Percentiles rank a stretch among this genome's conserved stretches.
Conservation (phyloP, 2,113 vertebrate species). For the Cyanoramphus novaezelandiae region DNA sequence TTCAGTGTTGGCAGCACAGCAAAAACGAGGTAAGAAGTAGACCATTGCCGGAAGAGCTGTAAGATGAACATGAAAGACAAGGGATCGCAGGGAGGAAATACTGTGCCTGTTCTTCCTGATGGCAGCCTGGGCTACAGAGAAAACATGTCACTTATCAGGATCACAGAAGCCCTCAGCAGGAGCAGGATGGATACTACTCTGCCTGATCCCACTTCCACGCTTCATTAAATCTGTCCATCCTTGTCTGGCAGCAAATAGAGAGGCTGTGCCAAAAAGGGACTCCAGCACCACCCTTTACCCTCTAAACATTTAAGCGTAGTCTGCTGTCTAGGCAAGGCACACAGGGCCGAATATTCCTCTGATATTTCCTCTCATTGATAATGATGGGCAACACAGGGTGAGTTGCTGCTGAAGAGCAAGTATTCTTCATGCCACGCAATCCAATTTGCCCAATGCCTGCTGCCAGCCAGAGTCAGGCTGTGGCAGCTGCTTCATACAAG, state of each 20-base stretch:
- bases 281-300: background rate
- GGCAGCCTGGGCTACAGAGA: background rate
- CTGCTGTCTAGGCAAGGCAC: background rate
- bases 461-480: background rate
- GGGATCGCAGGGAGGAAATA: background rate
- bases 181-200: background rate
- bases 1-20: background rate
- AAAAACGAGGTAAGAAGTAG: conserved; percentile 5
- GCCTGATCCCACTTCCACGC: background rate
- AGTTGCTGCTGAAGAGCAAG: background rate
- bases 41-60: background rate
- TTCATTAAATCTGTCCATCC: background rate
- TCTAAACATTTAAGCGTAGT: background rate
- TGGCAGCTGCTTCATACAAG: background rate
- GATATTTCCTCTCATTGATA: background rate
- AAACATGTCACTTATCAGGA: background rate
- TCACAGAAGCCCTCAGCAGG: background rate
- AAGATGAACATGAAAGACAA: background rate
- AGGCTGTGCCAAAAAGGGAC: background rate
- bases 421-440: background rate
- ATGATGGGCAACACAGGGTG: background rate
- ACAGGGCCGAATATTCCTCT: background rate
- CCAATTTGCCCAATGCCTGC: background rate
- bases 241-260: background rate
- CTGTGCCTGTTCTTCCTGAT: background rate